Conservation (phyloP, 2,888 invertebrate species). For the Ethmia dodecea region DNA sequence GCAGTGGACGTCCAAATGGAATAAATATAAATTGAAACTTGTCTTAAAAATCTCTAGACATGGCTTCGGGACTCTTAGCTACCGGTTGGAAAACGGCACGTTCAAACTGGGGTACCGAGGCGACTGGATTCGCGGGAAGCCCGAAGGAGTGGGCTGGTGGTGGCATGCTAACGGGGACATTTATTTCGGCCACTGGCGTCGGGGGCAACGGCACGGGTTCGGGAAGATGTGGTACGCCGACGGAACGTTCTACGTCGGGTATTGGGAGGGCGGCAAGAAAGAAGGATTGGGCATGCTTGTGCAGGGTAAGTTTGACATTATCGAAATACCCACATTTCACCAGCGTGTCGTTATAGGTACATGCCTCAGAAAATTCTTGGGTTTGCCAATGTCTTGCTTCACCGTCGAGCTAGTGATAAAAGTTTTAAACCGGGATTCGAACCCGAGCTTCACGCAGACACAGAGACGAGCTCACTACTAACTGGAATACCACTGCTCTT, state of each 20-base stretch:
- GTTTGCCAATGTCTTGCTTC: no score
- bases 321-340: not conserved
- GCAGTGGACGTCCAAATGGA: no score
- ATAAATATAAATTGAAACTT: no score
- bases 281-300: conserved; percentile 76
- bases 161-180: conserved; percentile 77
- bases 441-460: no score
- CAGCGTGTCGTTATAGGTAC: not conserved
- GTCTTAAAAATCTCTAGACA: no score
- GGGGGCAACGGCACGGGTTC: conserved; percentile 72
- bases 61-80: conserved; percentile 76
- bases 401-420: no score
- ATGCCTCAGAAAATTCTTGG: no score
- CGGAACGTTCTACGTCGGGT: conserved; percentile 79
- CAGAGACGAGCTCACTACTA: no score
- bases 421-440: no score
- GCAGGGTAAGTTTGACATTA: conserved; percentile 45
- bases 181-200: conserved; percentile 77
- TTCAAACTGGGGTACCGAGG: conserved; percentile 75
- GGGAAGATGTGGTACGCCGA: conserved; percentile 80
- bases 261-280: conserved; percentile 68
- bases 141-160: conserved; percentile 75
- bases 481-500: no score
- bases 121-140: conserved; percentile 76
- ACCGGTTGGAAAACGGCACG: conserved; percentile 50